Base-by-base conservation (phyloP, 2,888 invertebrate genomes). In the Drosophila anceps region DNA sequence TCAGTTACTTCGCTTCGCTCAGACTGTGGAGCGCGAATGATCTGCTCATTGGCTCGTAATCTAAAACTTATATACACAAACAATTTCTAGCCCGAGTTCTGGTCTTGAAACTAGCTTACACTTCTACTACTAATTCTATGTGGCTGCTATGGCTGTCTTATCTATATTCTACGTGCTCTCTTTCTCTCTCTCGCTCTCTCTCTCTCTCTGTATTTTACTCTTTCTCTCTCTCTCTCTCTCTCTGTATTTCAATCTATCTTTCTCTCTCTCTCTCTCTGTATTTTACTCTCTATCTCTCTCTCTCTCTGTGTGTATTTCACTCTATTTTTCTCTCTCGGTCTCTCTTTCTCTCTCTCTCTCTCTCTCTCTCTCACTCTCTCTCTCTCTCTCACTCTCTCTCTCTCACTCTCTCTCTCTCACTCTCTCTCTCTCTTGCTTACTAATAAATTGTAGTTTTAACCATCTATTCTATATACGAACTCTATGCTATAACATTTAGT, bases 21-120 rank as follows among this genome's bases (percentile, higher is more conserved):
- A 33, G 57, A 31, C 53, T 29, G 18, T 43, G 50, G 27, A 50
- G 50, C 20, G 10, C 4, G 8, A 5, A 24, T 29, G 6, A 18
- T 27, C 3, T 24, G 29, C 46, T 61, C 54, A 37, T 37, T 48
- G 48, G 76, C 79, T 76, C 76, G 74, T 78, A 37, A 57, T 51
- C 57, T 57, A 8, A 69, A 27, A 51, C 53, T 69, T 69, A 39
- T 59, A 69, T n/a, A 68, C 29, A 55, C 27, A 33, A 24, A 54
- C 35, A 41, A 46, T 29, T 81, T 65, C 63, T 71, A 69, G 57
- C 64, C 54, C 60, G 62, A 71, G 62, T 69, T 76, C 48, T 80
- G 72, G 37, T 80, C 61, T 76, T 76, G 58, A 65, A 78, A 57
- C 76, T 80, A 76, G 76, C 70, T 79, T 29, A 59, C 29, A 63